Conservation (phyloP, 2,113 vertebrate genomes). For the Microcebus lehilahytsara region DNA sequence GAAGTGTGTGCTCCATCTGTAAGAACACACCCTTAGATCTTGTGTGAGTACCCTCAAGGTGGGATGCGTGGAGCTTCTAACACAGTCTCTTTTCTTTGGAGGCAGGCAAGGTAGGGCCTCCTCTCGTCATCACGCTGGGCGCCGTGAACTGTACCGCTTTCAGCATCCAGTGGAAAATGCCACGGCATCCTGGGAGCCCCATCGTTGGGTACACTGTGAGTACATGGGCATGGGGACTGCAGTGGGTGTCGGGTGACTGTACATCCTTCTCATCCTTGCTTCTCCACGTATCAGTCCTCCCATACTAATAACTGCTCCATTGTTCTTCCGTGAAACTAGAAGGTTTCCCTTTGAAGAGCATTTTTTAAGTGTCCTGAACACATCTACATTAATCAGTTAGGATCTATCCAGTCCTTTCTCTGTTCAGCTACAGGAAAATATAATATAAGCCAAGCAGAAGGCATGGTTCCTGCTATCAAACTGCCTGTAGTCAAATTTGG, state of each 20-base stretch:
- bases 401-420: neutral
- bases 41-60: neutral
- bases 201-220: slow-evolving; percentile 93
- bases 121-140: slow-evolving; percentile 90
- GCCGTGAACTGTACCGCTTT: slow-evolving; percentile 94
- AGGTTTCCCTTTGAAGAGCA: neutral
- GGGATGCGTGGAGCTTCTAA: slow-evolving; percentile 43
- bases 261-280: neutral
- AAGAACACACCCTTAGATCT: neutral
- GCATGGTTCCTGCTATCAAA: neutral
- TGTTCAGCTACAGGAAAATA: neutral
- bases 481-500: neutral
- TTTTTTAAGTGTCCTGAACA: neutral
- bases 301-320: neutral
- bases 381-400: neutral
- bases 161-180: slow-evolving; percentile 93
- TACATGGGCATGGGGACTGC: neutral
- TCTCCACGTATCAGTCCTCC: neutral
- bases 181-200: slow-evolving; percentile 86
- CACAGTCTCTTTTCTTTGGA: slow-evolving; percentile 66
- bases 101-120: slow-evolving; percentile 92
- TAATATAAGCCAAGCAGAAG: neutral
- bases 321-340: neutral
- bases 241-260: neutral
- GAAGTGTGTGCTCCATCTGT: neutral